A percentile compares a stretch with the other conserved stretches of the same genome.
phyloP scores from a whole-genome alignment of 2,888 invertebrate genomes.

The Oscheius sp. region DNA sequence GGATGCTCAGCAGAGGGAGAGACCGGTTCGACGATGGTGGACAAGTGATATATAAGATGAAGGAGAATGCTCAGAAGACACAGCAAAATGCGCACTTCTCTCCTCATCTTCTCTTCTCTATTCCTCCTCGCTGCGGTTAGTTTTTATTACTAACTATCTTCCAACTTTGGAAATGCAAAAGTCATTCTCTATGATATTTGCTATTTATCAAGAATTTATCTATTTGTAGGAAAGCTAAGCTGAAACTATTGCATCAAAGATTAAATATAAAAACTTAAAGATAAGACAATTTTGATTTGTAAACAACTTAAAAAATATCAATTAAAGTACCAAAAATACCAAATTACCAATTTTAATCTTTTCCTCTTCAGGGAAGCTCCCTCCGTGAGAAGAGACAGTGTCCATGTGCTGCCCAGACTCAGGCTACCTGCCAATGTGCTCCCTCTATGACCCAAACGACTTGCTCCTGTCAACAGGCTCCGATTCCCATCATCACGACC shows the following conservation, averaged over 20 bases:
- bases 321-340: too few relatives aligned
- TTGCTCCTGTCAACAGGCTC: conserved; percentile 48
- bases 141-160: background rate
- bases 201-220: too few relatives aligned
- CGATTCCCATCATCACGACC: conserved; percentile 24
- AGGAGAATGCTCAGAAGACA: background rate
- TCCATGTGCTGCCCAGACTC: conserved; percentile 43
- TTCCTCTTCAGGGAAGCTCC: conserved; percentile 40
- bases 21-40: background rate
- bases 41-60: conserved; percentile 13
- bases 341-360: background rate
- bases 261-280: too few relatives aligned
- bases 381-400: conserved; percentile 52
- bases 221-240: too few relatives aligned
- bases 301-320: too few relatives aligned
- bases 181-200: background rate
- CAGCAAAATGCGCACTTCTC: conserved; percentile 17
- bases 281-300: too few relatives aligned
- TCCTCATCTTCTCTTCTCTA: conserved; percentile 16
- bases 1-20: conserved; percentile 2
- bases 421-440: conserved; percentile 40
- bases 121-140: conserved; percentile 15
- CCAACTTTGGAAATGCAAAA: background rate
- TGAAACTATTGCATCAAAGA: too few relatives aligned
- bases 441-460: conserved; percentile 29